Evolutionary conservation across 1,140 invertebrate genomes (phyloP).

Genomic region (Drosophila repletoides): DNA sequence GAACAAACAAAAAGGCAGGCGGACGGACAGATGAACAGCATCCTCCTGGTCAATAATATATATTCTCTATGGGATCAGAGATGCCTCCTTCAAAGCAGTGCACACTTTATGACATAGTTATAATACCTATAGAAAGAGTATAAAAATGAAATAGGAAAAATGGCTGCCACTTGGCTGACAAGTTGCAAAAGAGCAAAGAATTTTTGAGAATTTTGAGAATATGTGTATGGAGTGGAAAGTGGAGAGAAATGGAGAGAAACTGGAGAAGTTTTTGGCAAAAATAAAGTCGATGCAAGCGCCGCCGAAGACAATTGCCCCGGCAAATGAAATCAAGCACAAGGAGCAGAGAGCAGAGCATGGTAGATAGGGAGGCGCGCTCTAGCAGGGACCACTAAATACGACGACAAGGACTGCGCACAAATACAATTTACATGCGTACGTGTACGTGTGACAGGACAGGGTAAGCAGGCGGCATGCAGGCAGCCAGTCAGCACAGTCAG

Average conservation of each 20-base stretch:
- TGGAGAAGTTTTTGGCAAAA: slow-evolving; percentile 44
- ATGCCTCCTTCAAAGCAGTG: no score
- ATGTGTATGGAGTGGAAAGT: slow-evolving; percentile 26
- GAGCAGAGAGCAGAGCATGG: slow-evolving; percentile 1
- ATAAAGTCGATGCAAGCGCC: slow-evolving; percentile 68
- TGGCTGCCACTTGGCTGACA: slow-evolving; percentile 64
- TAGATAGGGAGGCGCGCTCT: not conserved
- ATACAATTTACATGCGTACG: slow-evolving; percentile 79
- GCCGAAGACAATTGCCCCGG: slow-evolving; percentile 70
- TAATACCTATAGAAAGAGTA: no score
- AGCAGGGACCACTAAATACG: slow-evolving; percentile 43
- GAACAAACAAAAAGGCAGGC: no score
- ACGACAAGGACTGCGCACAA: slow-evolving; percentile 44
- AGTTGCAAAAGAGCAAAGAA: slow-evolving; percentile 73
- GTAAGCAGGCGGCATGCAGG: not conserved
- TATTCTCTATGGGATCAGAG: no score
- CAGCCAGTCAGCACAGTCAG: not conserved
- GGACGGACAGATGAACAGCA: no score
- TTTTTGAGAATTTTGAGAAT: no score
- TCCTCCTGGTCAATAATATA: no score
- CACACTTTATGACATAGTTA: no score
- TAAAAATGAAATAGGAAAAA: slow-evolving; percentile 8
- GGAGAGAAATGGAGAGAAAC: not conserved
- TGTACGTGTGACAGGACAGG: slow-evolving; percentile 62
- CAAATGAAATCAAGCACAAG: slow-evolving; percentile 75